Evolutionary conservation across 2,113 vertebrate species (phyloP).

Genomic region (Callipepla squamata): DNA sequence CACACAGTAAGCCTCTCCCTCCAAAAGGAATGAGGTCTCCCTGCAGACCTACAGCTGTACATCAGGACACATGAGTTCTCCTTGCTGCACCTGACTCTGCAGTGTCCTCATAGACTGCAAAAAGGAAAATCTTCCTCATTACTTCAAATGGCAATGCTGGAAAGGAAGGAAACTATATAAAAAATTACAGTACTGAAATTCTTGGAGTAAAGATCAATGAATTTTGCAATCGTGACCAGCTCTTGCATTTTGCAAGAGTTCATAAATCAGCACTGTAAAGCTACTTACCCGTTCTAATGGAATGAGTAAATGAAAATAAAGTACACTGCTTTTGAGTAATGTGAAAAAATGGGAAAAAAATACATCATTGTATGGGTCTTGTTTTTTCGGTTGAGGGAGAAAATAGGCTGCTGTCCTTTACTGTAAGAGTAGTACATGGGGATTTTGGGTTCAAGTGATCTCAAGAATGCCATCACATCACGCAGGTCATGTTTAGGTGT

Average conservation of each 20-base stretch:
- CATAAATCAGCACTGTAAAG: constrained; percentile 33
- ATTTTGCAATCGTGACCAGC: constrained; percentile 34
- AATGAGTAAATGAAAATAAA: constrained; percentile 33
- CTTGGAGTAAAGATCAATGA: constrained; percentile 28
- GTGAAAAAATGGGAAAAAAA: neutral
- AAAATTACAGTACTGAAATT: constrained; percentile 2
- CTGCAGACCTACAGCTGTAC: neutral
- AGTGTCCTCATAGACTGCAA: neutral
- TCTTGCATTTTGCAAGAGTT: constrained; percentile 26
- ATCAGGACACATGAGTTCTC: neutral
- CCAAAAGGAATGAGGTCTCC: neutral
- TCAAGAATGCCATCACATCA: neutral
- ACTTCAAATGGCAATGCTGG: constrained; percentile 4
- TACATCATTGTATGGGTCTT: neutral
- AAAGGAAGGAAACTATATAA: neutral
- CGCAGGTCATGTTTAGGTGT: neutral
- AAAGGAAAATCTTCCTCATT: constrained; percentile 3
- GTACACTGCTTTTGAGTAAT: neutral
- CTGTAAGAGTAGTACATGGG: neutral
- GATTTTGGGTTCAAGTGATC: neutral
- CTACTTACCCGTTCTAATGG: neutral
- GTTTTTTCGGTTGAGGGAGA: neutral
- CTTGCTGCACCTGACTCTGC: neutral
- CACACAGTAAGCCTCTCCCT: neutral
- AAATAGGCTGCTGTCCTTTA: neutral